These are phyloP conservation scores for Hipparchia sbordonii DNA, from an alignment of 2,888 invertebrate species.

Conservation along the genomic window DNA sequence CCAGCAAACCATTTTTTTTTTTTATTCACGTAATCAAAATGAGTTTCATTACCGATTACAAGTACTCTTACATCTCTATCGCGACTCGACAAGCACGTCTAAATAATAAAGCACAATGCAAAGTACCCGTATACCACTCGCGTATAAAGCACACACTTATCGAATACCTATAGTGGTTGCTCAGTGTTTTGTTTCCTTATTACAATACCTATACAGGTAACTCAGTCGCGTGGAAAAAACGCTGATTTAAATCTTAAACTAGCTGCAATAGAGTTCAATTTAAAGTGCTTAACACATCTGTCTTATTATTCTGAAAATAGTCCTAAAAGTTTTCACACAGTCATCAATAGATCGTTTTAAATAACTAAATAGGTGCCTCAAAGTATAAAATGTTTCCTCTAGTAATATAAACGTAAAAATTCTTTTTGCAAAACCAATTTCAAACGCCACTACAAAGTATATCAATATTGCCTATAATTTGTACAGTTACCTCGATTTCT, in stretches of 20 bases:
- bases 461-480: no score
- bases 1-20: constrained; percentile 12
- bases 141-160: constrained; percentile 36
- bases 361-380: not conserved
- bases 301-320: not conserved
- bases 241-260: not conserved
- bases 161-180: constrained; percentile 36
- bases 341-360: not conserved
- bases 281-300: not conserved
- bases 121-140: constrained; percentile 48
- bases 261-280: not conserved
- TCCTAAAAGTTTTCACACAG: not conserved
- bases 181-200: constrained; percentile 33
- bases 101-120: constrained; percentile 39
- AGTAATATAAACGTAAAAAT: not conserved
- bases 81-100: constrained; percentile 25
- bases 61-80: constrained; percentile 34
- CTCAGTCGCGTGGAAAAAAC: not conserved
- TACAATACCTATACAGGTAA: constrained; percentile 28
- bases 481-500: no score
- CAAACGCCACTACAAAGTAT: not conserved
- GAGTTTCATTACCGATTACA: constrained; percentile 30
- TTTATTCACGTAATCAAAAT: constrained; percentile 36
- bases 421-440: not conserved
- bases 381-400: not conserved